Percentiles rank a stretch among this genome's conserved stretches.
These are phyloP conservation scores for Miltochrista miniata DNA, from an alignment of 2,888 invertebrate species.

Conservation along the genomic window DNA sequence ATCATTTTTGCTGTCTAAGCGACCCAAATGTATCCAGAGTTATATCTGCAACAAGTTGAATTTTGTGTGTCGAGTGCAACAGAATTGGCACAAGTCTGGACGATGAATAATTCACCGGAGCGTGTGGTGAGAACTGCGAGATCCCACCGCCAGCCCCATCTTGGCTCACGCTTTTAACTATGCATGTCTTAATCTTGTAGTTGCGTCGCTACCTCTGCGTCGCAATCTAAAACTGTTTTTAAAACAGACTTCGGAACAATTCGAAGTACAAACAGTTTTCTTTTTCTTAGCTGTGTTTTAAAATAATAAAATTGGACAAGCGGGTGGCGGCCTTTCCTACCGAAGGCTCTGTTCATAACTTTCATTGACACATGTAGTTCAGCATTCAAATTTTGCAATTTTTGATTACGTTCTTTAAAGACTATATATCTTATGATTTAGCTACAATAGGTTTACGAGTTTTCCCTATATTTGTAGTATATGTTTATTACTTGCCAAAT, in stretches of 20 bases:
- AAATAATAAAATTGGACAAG: too few species aligned
- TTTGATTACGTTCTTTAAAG: too few species aligned
- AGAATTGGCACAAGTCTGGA: constrained; percentile 32
- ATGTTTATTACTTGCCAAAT: too few species aligned
- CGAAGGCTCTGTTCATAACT: too few species aligned
- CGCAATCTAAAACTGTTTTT: not conserved
- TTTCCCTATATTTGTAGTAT: too few species aligned
- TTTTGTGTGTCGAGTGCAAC: constrained; percentile 26
- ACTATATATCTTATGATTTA: too few species aligned
- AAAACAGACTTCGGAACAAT: not conserved
- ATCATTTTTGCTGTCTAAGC: not conserved
- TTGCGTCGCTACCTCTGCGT: not conserved
- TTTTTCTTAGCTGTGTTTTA: too few species aligned
- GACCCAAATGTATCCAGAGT: constrained; percentile 7
- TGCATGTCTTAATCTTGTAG: constrained; percentile 17
- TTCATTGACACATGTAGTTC: too few species aligned
- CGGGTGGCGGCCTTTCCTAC: too few species aligned
- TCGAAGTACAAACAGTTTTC: too few species aligned
- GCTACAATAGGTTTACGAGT: too few species aligned
- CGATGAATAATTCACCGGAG: constrained; percentile 33
- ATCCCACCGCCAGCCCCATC: not conserved
- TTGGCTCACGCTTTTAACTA: constrained; percentile 7
- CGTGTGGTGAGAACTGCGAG: constrained; percentile 6
- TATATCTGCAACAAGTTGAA: constrained; percentile 38
- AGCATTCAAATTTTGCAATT: too few species aligned